Conservation (phyloP, 2,888 invertebrate species). For the Torymus aiolomorphi region DNA sequence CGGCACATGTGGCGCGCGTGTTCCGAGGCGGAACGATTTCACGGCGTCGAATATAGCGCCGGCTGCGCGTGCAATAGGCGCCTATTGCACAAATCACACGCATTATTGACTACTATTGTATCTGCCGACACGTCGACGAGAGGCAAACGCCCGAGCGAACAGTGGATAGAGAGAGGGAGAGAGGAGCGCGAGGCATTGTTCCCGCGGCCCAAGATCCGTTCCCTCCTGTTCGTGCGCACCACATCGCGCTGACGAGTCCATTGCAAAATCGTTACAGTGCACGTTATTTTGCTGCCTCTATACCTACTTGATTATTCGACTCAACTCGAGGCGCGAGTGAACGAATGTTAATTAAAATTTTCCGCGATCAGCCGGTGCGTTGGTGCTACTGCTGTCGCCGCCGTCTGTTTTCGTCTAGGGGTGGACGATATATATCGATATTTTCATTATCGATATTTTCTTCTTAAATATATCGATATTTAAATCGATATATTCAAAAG, state of each 20-base stretch:
- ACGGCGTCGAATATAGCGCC: slow-evolving; percentile 70
- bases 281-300: slow-evolving; percentile 4
- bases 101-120: slow-evolving; percentile 74
- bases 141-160: slow-evolving; percentile 37
- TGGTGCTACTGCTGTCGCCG: too few species aligned
- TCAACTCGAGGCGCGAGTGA: not conserved
- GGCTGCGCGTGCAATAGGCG: slow-evolving; percentile 71
- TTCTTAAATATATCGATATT: too few species aligned
- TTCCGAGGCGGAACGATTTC: slow-evolving; percentile 72
- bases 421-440: too few species aligned
- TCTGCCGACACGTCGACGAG: slow-evolving; percentile 67
- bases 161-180: not conserved
- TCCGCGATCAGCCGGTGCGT: slow-evolving; percentile 15
- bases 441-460: too few species aligned
- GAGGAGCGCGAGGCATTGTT: slow-evolving; percentile 39
- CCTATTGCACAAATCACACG: slow-evolving; percentile 75
- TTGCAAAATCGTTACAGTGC: slow-evolving; percentile 49
- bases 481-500: too few species aligned
- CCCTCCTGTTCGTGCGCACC: slow-evolving; percentile 13
- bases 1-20: slow-evolving; percentile 69
- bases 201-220: slow-evolving; percentile 47
- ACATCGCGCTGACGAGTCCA: slow-evolving; percentile 33
- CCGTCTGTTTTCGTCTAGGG: too few species aligned
- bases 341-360: slow-evolving; percentile 50
- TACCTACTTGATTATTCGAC: slow-evolving; percentile 26